Evolutionary conservation across 2,113 vertebrate genomes (phyloP), one percentile per base, ranked within the genome.

Genomic region (Merops nubicus): DNA sequence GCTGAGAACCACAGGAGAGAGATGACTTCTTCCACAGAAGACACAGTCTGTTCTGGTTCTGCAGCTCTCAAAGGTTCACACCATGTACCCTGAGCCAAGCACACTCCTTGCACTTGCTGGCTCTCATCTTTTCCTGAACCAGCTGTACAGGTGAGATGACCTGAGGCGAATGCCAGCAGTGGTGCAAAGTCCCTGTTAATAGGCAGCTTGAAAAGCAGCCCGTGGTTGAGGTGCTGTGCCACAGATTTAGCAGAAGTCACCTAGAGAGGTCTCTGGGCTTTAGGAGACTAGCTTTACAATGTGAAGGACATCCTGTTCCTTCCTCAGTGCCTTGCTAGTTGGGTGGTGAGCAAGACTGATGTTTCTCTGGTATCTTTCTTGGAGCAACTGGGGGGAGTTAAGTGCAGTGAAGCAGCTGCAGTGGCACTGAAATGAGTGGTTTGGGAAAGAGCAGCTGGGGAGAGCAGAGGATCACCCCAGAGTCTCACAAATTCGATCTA

Each of bases 261-360:
- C 56, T 45, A n/a, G 54, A 60, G 45, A 65, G 12, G 20, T 31
- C 15, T 43, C 31, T 65, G 62, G 50, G 12, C 17, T 79, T 69
- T 64, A 42, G 19, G 29, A 8, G 14, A 83, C 20, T 38, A 47
- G 20, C 15, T 73, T 63, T 53, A 83, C 10, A 47, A 51, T 38
- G 54, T 0, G 0, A 78, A 65, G 80, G 33, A 33, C 22, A 26
- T 18, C 42, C 70, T 36, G 8, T 59, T 12, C n/a, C 54, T 69
- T 64, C 65, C 12, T 79, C 2, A 1, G 18, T 33, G 21, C 1
- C 0, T 28, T n/a, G 26, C 51, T 1, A 0, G 21, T 15, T 82
- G 53, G 6, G 5, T 53, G 21, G 33, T 69, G 43, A 95, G 50
- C 23, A 68, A 70, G 68, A 33, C 28, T 28, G 38, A 50, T 38